Percentiles rank a stretch among this genome's conserved stretches.
Evolutionary conservation across 2,888 invertebrate species (phyloP).

Genomic region (Xanthostigma xanthostigma): DNA sequence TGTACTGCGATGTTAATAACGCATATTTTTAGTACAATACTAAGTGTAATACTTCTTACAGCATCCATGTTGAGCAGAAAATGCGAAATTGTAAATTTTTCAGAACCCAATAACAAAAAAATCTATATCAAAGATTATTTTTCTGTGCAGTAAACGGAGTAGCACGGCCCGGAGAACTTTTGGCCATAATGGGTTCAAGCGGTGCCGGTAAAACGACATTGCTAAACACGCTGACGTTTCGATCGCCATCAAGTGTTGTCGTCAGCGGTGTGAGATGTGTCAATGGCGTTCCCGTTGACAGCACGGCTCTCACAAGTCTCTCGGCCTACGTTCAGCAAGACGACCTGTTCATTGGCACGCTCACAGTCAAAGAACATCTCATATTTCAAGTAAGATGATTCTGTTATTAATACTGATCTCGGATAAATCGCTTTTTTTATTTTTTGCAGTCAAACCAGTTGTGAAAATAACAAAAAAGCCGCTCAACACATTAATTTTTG

Average conservation of each 20-base stretch:
- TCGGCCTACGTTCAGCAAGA: conserved; percentile 91
- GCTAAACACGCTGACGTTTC: conserved; percentile 74
- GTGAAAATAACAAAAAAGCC: too few relatives aligned
- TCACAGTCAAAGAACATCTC: conserved; percentile 81
- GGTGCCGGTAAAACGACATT: conserved; percentile 94
- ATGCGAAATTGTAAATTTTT: too few relatives aligned
- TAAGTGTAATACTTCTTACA: too few relatives aligned
- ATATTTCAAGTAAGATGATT: conserved; percentile 54
- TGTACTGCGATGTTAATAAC: too few relatives aligned
- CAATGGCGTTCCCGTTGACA: conserved; percentile 63
- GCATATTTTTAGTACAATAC: too few relatives aligned
- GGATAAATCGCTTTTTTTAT: background rate
- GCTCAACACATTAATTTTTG: too few relatives aligned
- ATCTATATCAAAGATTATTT: background rate
- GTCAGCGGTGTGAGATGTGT: conserved; percentile 43
- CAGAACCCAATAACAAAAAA: too few relatives aligned
- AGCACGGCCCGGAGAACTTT: conserved; percentile 70
- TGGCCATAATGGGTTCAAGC: conserved; percentile 79
- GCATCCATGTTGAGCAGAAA: too few relatives aligned
- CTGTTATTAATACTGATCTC: background rate
- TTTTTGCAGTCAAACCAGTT: background rate
- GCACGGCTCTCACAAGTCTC: conserved; percentile 54
- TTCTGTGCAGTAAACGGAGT: conserved; percentile 53
- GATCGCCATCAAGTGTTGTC: conserved; percentile 53
- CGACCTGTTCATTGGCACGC: conserved; percentile 79